Base-by-base conservation (phyloP, 2,888 invertebrate genomes). In the Protonemura montana region DNA sequence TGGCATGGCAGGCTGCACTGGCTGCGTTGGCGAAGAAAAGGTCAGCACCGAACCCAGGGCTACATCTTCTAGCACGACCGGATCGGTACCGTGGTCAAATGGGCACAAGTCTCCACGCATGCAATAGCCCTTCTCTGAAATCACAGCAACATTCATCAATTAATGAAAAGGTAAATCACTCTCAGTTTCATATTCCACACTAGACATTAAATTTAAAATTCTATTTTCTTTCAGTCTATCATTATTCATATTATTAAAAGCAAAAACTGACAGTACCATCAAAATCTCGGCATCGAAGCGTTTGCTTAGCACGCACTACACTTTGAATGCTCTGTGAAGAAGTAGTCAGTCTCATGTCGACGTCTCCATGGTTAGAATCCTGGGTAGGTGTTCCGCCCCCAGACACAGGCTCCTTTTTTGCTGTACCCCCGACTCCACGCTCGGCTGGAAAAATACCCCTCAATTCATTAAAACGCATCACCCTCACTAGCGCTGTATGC, bases 21-120 rank as follows among this genome's bases (percentile, higher is more conserved):
- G 92, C n/a, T 87, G 87, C 16, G 87, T 82, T n/a, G 81, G 80
- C 16, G 87, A 88, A 6, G 88, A 88, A 86, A 89, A 89, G 25
- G 88, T 87, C 86, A 94, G 90, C 84, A 94, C 93, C 0, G 92
- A 91, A 86, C 93, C 93, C 35, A 94, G 90, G 21, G 93, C 94
- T 0, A 97, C 94, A 90, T 98, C 98, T 90, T 98, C 98, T 41
- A 99, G 92, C 0, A 99, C 97, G 0, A 99, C 97, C 0, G 99
- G 99, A 91, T 99, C 99, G 0, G 95, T 94, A 6, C 99, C 99
- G 92, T 99, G 99, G 92, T 99, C 99, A 93, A 95, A 99, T 5
- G 97, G 97, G 91, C 99, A 99, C 87, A 98, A 94, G 91, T 99
- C 99, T 0, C 99, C 99, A 2, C 97, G 94, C 95, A 99, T 97